phyloP scores from a whole-genome alignment of 2,113 vertebrate genomes.

The Pao palembangensis region DNA sequence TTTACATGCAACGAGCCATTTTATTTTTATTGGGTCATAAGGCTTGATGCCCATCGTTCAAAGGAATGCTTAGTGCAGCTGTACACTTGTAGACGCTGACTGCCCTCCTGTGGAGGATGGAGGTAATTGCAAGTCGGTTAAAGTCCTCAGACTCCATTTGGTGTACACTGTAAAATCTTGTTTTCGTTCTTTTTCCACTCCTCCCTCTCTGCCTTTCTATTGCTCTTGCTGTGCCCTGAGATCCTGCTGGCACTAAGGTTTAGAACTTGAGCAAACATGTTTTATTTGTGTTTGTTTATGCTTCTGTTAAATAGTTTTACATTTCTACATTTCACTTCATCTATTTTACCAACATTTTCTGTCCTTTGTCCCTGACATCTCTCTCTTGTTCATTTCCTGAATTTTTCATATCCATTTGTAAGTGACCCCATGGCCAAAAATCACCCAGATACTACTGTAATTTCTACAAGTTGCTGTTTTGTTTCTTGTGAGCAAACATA shows the following conservation, averaged over 20 bases:
- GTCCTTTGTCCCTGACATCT: constrained; percentile 1
- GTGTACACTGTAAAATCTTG: neutral
- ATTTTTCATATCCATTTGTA: constrained; percentile 11
- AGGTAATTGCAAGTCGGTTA: constrained; percentile 21
- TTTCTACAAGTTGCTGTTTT: constrained; percentile 14
- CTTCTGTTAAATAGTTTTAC: neutral
- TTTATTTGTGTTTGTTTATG: neutral
- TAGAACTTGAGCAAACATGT: constrained; percentile 16
- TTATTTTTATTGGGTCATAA: neutral
- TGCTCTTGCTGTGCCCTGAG: neutral
- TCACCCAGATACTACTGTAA: constrained; percentile 8
- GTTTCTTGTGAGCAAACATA: constrained; percentile 15
- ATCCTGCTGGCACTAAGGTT: constrained; percentile 14
- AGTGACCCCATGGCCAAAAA: constrained; percentile 8
- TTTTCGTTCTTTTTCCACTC: neutral
- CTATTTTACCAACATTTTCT: neutral
- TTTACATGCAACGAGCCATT: constrained; percentile 8
- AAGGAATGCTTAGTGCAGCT: neutral
- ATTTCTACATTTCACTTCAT: neutral
- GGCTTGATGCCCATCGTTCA: neutral
- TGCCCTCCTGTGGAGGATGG: constrained; percentile 46
- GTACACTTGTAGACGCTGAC: neutral
- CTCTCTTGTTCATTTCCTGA: constrained; percentile 13
- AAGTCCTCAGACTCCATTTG: neutral
- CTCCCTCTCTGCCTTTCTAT: neutral